Percentiles rank a stretch among this genome's conserved stretches.
These are phyloP conservation scores for Chironomus striatipennis DNA, from an alignment of 1,140 invertebrate species.

Conservation along the genomic window DNA sequence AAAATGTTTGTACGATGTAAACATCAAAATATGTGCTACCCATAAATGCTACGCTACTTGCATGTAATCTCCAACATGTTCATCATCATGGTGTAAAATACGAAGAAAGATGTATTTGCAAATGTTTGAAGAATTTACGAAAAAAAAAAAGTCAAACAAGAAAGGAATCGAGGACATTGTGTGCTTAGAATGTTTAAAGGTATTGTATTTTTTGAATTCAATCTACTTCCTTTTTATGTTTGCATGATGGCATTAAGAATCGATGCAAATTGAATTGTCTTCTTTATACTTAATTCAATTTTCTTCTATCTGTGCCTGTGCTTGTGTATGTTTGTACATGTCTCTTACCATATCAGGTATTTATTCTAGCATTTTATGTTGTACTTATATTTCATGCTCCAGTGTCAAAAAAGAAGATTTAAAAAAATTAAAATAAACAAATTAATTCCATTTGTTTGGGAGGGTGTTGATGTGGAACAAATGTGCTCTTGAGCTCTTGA, in stretches of 20 bases:
- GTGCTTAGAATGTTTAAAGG: not conserved
- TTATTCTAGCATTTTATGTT: too few species aligned
- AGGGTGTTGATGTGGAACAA: constrained; percentile 5
- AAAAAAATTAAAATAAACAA: constrained; percentile 13
- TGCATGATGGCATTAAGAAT: not conserved
- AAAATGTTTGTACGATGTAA: not conserved
- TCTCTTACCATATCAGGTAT: too few species aligned
- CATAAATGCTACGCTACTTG: not conserved
- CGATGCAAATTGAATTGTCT: not conserved
- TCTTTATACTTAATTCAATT: not conserved
- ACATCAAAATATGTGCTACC: not conserved
- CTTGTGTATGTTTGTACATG: too few species aligned
- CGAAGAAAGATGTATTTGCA: not conserved
- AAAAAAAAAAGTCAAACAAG: not conserved
- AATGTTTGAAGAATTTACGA: not conserved
- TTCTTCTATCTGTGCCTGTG: too few species aligned
- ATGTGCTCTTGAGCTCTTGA: not conserved
- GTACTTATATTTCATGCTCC: too few species aligned
- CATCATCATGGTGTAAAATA: not conserved
- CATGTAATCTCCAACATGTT: not conserved
- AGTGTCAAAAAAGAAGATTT: not conserved
- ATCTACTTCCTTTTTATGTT: too few species aligned
- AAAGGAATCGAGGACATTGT: not conserved
- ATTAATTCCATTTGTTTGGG: not conserved
- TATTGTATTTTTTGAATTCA: not conserved